These are phyloP conservation scores for Corydoras sp. DNA, from an alignment of 2,113 vertebrate genomes.

Conservation along the genomic window DNA sequence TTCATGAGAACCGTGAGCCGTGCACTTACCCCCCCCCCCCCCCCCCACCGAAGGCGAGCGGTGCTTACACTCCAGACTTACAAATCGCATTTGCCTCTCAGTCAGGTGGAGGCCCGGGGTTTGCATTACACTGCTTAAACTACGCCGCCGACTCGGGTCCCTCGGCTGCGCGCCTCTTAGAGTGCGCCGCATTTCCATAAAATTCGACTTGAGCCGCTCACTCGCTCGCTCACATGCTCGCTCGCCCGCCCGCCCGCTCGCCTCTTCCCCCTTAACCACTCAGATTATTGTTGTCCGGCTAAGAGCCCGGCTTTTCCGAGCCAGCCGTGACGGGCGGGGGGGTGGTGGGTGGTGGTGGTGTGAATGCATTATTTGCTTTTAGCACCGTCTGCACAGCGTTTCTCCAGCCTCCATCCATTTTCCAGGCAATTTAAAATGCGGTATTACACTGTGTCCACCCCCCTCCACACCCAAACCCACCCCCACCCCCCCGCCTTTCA, in stretches of 20 bases:
- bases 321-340: constrained; percentile 23
- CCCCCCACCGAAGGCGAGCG: background rate
- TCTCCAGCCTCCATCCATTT: constrained; percentile 67
- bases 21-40: no score
- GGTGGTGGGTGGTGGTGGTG: background rate
- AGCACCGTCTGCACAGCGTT: constrained; percentile 70
- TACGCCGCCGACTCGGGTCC: constrained; percentile 14
- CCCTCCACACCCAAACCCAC: constrained; percentile 47
- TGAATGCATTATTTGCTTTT: constrained; percentile 74
- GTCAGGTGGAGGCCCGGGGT: constrained; percentile 42
- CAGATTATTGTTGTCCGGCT: constrained; percentile 55
- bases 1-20: no score
- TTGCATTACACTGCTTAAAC: constrained; percentile 49
- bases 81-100: background rate
- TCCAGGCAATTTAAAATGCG: constrained; percentile 73
- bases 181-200: constrained; percentile 65
- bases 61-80: background rate
- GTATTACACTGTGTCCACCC: constrained; percentile 63
- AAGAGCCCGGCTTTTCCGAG: constrained; percentile 54
- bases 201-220: constrained; percentile 52
- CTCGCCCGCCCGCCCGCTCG: constrained; percentile 1
- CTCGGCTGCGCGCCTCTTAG: constrained; percentile 53
- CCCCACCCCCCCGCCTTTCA: no score
- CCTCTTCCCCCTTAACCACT: constrained; percentile 27
- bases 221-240: constrained; percentile 22